Evolutionary conservation across 2,888 invertebrate genomes (phyloP).

Genomic region (Hoplodrina ambigua): DNA sequence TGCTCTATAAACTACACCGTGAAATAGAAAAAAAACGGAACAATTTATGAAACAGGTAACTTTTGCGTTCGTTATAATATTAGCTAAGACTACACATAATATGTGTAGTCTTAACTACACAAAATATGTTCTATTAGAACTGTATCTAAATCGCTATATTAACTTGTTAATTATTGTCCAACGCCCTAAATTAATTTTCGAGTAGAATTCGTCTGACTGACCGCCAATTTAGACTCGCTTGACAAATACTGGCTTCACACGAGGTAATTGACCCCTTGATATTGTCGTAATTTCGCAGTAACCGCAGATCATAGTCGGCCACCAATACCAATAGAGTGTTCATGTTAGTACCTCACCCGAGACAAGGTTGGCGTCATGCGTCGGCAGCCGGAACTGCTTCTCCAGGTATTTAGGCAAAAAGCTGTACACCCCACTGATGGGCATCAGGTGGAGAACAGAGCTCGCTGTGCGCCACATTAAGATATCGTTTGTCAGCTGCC

Average conservation of each 20-base stretch:
- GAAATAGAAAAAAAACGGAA: constrained; percentile 1
- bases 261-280: neutral
- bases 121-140: neutral
- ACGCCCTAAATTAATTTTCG: no score
- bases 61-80: constrained; percentile 8
- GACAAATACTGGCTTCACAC: neutral
- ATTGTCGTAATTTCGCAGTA: neutral
- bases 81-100: neutral
- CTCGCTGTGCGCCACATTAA: constrained; percentile 97
- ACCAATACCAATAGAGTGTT: constrained; percentile 61
- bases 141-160: neutral
- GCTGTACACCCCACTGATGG: constrained; percentile 97
- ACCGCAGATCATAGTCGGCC: constrained; percentile 18
- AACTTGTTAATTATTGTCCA: neutral
- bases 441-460: constrained; percentile 96
- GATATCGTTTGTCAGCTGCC: constrained; percentile 96
- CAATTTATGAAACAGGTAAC: neutral
- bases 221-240: neutral
- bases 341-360: constrained; percentile 92
- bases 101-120: no score
- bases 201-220: neutral
- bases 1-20: neutral
- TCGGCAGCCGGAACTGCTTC: constrained; percentile 97
- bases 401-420: constrained; percentile 98
- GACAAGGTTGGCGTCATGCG: constrained; percentile 97